These are phyloP conservation scores for Pantelozetes paolii DNA, from an alignment of 2,888 invertebrate genomes.

Conservation along the genomic window DNA sequence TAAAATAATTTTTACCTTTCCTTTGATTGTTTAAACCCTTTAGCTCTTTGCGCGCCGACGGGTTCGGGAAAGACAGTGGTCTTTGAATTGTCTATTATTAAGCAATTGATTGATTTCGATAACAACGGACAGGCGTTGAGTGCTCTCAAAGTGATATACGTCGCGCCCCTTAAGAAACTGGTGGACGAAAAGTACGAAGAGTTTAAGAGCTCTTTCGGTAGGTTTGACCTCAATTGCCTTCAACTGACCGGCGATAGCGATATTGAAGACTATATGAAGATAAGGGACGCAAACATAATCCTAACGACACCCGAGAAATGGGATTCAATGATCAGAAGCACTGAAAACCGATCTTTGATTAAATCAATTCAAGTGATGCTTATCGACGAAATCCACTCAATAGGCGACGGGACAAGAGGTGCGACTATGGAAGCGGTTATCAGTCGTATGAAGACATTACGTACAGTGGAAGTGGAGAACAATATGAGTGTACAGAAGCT, in stretches of 20 bases:
- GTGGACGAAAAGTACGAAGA: conserved; percentile 68
- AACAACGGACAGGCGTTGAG: conserved; percentile 52
- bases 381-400: conserved; percentile 62
- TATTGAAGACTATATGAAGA: conserved; percentile 57
- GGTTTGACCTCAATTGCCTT: conserved; percentile 61
- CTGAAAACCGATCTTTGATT: conserved; percentile 60
- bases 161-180: conserved; percentile 74
- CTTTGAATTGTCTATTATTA: conserved; percentile 73
- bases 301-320: conserved; percentile 78
- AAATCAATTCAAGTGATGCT: conserved; percentile 50
- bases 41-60: conserved; percentile 71
- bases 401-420: conserved; percentile 67
- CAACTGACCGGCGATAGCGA: conserved; percentile 75
- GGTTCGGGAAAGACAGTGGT: conserved; percentile 77
- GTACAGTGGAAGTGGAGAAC: conserved; percentile 48
- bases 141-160: conserved; percentile 69
- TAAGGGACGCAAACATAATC: conserved; percentile 58
- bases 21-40: background rate
- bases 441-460: conserved; percentile 72
- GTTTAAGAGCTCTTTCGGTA: conserved; percentile 67
- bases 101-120: conserved; percentile 60
- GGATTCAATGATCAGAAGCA: conserved; percentile 71
- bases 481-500: background rate
- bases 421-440: conserved; percentile 73
- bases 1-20: background rate